These are phyloP conservation scores for Molorchus minor DNA, from an alignment of 2,888 invertebrate genomes.

Conservation along the genomic window DNA sequence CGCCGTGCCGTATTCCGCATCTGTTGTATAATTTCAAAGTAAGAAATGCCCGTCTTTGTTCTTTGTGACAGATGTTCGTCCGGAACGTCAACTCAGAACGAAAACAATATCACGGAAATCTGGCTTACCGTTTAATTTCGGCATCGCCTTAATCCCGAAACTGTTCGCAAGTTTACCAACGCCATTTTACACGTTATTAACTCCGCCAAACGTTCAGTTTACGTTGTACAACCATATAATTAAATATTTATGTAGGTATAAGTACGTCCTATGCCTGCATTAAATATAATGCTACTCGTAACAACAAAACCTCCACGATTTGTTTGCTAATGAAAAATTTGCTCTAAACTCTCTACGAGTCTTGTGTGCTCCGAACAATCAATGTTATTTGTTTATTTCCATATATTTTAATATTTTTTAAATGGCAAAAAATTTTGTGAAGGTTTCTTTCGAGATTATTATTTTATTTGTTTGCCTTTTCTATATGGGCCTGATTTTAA, in stretches of 20 bases:
- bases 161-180: slow-evolving; percentile 10
- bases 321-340: no score
- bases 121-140: slow-evolving; percentile 27
- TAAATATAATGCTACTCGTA: no score
- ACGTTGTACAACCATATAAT: slow-evolving; percentile 10
- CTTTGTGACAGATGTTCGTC: slow-evolving; percentile 46
- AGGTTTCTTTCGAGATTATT: no score
- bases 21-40: slow-evolving; percentile 46
- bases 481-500: no score
- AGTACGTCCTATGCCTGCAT: no score
- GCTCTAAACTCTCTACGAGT: no score
- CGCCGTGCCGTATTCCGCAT: slow-evolving; percentile 44
- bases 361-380: no score
- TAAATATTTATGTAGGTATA: slow-evolving; percentile 8
- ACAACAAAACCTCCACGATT: no score
- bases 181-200: slow-evolving; percentile 21
- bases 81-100: slow-evolving; percentile 44
- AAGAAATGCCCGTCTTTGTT: slow-evolving; percentile 41
- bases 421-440: no score
- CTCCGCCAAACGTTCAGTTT: slow-evolving; percentile 6
- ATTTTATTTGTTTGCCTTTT: no score
- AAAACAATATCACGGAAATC: slow-evolving; percentile 45
- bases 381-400: no score
- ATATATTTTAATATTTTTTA: no score
- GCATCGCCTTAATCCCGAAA: slow-evolving; percentile 12